Evolutionary conservation across 2,888 invertebrate species (phyloP).

Genomic region (Hirtodrosophila histrioides): DNA sequence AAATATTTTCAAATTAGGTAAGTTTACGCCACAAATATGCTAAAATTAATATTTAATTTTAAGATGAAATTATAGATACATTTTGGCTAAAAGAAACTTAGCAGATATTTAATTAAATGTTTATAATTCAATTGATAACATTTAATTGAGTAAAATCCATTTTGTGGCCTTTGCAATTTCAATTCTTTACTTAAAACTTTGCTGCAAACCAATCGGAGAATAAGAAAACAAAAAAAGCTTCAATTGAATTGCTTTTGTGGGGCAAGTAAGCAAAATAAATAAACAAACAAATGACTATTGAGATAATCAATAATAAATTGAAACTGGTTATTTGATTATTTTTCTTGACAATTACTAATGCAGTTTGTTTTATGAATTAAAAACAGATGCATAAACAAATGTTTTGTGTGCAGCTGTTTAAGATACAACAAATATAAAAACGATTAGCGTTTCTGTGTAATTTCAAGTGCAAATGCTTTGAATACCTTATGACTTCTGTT

Average conservation of each 20-base stretch:
- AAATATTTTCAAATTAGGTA: constrained; percentile 42
- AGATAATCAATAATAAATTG: constrained; percentile 16
- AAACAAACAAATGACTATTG: constrained; percentile 11
- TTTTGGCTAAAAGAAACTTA: neutral
- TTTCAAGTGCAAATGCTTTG: neutral
- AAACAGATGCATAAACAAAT: constrained; percentile 8
- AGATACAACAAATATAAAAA: neutral
- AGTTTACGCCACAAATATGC: constrained; percentile 5
- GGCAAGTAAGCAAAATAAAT: constrained; percentile 1
- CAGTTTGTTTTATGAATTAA: constrained; percentile 9
- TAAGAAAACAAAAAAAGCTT: neutral
- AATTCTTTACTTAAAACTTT: neutral
- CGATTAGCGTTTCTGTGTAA: neutral
- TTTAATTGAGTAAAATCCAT: neutral
- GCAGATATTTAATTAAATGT: neutral
- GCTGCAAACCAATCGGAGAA: constrained; percentile 5
- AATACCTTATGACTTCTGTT: too few relatives aligned
- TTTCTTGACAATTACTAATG: constrained; percentile 16
- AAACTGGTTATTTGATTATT: constrained; percentile 7
- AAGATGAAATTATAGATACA: too few relatives aligned
- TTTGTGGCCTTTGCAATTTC: neutral
- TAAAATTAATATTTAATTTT: too few relatives aligned
- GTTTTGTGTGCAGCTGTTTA: neutral
- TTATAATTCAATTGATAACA: constrained; percentile 1
- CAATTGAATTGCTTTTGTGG: neutral